Conservation (phyloP, 1,140 invertebrate species). For the Galleria mellonella region DNA sequence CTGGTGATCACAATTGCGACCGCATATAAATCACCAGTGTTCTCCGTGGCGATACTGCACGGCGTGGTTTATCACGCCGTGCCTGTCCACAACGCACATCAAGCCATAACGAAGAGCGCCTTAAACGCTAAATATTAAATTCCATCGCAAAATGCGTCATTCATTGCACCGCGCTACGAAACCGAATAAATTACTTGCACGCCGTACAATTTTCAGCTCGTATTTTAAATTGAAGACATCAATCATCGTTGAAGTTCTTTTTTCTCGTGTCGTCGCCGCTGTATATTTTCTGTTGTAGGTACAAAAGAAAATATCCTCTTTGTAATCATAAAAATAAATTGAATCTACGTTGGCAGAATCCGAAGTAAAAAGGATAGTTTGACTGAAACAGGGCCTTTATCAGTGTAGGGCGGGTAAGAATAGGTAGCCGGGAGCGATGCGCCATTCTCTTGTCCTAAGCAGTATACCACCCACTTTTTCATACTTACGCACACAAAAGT, state of each 20-base stretch:
- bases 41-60: not conserved
- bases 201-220: conserved; percentile 22
- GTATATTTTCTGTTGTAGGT: not conserved
- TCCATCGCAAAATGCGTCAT: conserved; percentile 13
- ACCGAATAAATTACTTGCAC: conserved; percentile 26
- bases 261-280: not conserved
- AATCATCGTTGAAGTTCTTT: conserved; percentile 18
- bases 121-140: conserved; percentile 34
- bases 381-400: conserved; percentile 23
- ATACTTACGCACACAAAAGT: not conserved
- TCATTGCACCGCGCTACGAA: conserved; percentile 20
- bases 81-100: no score
- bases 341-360: conserved; percentile 14
- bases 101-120: not conserved
- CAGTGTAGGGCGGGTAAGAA: conserved; percentile 13
- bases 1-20: not conserved
- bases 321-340: conserved; percentile 22
- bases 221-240: conserved; percentile 26
- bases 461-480: conserved; percentile 1
- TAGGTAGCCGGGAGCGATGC: conserved; percentile 21
- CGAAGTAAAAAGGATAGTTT: conserved; percentile 25
- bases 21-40: not conserved
- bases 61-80: no score
- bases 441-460: conserved; percentile 7
- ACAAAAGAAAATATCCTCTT: conserved; percentile 4